Evolutionary conservation across 2,888 invertebrate species (phyloP), one percentile per base, ranked within the genome.

Genomic region (Sesia bembeciformis): DNA sequence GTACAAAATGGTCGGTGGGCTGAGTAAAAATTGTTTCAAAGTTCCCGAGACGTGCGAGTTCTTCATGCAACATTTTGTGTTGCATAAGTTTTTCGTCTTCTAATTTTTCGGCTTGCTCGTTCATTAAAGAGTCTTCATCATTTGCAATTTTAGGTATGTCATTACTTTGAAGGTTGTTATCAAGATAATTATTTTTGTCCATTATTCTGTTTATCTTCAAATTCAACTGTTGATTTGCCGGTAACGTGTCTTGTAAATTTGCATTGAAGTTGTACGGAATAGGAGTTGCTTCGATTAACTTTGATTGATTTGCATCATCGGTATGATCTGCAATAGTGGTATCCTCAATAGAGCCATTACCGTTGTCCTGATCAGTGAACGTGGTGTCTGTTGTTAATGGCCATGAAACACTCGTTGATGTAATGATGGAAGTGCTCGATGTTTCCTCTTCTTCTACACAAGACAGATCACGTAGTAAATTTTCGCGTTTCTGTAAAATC

Each of bases 401-500:
- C 67, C 76, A 74, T 4, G 70, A 69, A 5, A 67, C 69, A 43
- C 66, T 68, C 38, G 72, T 67, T 52, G 78, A 70, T 40, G 66
- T 64, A 8, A 67, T 56, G 56, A 59, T 67, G 5, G 65, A 53
- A 53, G 76, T 60, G 52, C 75, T 85, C 46, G 82, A 77, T 40
- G 71, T 65, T 52, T 90, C 90, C 55, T 89, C 85, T 57, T 88
- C 84, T 57, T 91, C 91, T 6, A 81, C 76, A 67, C 93, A 93
- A 1, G 92, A 91, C 39, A 93, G 77, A 60, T 92, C 90, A 63
- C 82, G 87, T 49, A 92, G 78, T 60, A 93, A 85, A 52, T 92
- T 91, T 67, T 92, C 92, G 1, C 90, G 91, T 81, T 93, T 91
- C 93, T 93, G 81, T 57, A 73, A 80, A 65, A 60, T 49, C 40